These are phyloP conservation scores for Agriotes lineatus DNA, from an alignment of 2,888 invertebrate species.

Conservation along the genomic window DNA sequence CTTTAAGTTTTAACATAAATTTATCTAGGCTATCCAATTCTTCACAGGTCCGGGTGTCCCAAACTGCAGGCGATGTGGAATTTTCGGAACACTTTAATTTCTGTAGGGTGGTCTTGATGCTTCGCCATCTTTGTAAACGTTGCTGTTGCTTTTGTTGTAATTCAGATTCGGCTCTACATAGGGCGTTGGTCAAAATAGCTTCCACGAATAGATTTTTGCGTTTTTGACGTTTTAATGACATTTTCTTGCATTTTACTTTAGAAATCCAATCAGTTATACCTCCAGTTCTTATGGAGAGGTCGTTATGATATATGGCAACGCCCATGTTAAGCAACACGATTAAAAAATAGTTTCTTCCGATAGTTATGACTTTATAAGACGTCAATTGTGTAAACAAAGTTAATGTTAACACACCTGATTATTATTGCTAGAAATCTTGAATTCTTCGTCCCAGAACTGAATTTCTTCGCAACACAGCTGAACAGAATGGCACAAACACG, in stretches of 20 bases:
- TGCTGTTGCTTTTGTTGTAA: conserved; percentile 73
- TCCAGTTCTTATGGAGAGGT: conserved; percentile 64
- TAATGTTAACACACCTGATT: conserved; percentile 48
- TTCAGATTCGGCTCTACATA: conserved; percentile 72
- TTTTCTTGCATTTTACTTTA: conserved; percentile 74
- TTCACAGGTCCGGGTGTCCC: conserved; percentile 61
- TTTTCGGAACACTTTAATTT: conserved; percentile 21
- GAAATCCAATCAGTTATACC: conserved; percentile 75
- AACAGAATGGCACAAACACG: no score
- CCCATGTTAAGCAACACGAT: conserved; percentile 50
- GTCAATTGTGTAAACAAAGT: conserved; percentile 42
- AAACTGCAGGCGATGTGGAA: conserved; percentile 37
- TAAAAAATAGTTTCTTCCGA: no score
- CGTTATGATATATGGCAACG: conserved; percentile 43
- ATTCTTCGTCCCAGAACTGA: neutral
- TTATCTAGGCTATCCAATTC: conserved; percentile 75
- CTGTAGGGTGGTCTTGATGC: conserved; percentile 53
- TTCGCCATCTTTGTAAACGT: conserved; percentile 72
- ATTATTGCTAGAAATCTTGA: neutral
- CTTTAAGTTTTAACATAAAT: conserved; percentile 75
- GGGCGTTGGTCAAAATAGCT: conserved; percentile 74
- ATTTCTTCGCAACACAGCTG: no score
- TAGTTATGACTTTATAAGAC: neutral
- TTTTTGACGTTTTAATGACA: conserved; percentile 70
- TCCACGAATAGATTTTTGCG: conserved; percentile 74